Conservation (phyloP, 2,113 vertebrate genomes). For the Pelecanoides urinatrix region DNA sequence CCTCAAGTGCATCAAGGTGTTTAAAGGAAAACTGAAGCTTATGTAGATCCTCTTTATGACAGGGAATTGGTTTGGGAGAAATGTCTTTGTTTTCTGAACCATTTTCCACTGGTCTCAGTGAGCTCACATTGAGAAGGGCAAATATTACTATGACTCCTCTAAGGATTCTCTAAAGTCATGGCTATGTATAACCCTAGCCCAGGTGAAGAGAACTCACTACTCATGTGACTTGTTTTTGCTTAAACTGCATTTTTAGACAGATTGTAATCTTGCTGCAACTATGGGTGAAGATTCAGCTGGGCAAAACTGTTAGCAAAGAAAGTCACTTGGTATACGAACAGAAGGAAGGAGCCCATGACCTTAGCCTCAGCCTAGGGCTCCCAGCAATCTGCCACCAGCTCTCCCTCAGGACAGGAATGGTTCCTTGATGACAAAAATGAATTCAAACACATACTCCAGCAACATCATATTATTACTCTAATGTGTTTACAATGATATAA, state of each 20-base stretch:
- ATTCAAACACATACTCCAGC: background rate
- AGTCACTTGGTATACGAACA: background rate
- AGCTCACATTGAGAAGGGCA: background rate
- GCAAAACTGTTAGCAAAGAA: background rate
- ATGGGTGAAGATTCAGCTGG: background rate
- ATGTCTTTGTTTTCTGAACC: background rate
- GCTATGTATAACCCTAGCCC: background rate
- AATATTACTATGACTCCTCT: background rate
- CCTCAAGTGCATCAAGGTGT: background rate
- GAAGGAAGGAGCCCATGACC: background rate
- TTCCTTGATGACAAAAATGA: background rate
- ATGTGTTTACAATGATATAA: background rate
- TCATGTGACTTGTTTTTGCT: background rate
- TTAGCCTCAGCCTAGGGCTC: background rate
- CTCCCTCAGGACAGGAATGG: background rate
- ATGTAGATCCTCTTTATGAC: background rate
- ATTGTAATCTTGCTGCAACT: background rate
- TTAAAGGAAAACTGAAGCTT: background rate
- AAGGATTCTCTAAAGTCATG: background rate
- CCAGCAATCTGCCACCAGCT: background rate
- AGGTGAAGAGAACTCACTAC: background rate
- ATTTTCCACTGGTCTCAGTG: background rate
- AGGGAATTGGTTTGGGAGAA: background rate
- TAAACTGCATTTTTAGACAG: background rate
- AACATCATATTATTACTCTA: background rate